phyloP scores from a whole-genome alignment of 2,888 invertebrate genomes.

The Drosophila seclusa region DNA sequence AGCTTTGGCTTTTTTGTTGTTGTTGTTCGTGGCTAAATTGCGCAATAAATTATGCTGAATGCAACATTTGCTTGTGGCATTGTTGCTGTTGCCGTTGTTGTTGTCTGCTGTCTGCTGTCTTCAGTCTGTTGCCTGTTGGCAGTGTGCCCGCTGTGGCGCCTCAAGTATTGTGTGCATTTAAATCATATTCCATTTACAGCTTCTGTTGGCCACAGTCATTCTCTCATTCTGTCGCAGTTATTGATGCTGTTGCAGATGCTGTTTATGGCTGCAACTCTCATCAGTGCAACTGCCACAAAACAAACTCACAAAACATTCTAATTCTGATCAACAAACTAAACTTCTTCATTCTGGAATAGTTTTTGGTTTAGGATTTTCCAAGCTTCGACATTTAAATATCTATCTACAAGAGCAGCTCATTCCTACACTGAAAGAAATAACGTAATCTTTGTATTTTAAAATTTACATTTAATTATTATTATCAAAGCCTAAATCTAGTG shows the following conservation, averaged over 20 bases:
- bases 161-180: constrained; percentile 67
- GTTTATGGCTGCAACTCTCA: constrained; percentile 10
- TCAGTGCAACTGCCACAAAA: constrained; percentile 1
- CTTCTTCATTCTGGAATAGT: background rate
- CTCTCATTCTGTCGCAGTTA: constrained; percentile 2
- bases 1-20: constrained; percentile 4
- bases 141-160: constrained; percentile 59
- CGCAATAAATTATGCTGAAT: constrained; percentile 59
- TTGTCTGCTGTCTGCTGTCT: background rate
- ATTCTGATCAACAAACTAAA: background rate
- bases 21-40: constrained; percentile 54
- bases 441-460: background rate
- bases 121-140: background rate
- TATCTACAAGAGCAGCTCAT: background rate
- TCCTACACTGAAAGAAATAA: background rate
- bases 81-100: background rate
- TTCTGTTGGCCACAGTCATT: constrained; percentile 51
- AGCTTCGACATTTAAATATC: background rate
- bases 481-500: background rate
- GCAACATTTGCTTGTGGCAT: constrained; percentile 19
- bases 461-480: background rate
- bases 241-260: background rate
- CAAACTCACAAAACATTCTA: background rate
- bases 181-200: constrained; percentile 66
- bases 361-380: background rate